These are phyloP conservation scores for Spizaetus ornatus DNA, from an alignment of 2,113 vertebrate genomes.

Conservation along the genomic window DNA sequence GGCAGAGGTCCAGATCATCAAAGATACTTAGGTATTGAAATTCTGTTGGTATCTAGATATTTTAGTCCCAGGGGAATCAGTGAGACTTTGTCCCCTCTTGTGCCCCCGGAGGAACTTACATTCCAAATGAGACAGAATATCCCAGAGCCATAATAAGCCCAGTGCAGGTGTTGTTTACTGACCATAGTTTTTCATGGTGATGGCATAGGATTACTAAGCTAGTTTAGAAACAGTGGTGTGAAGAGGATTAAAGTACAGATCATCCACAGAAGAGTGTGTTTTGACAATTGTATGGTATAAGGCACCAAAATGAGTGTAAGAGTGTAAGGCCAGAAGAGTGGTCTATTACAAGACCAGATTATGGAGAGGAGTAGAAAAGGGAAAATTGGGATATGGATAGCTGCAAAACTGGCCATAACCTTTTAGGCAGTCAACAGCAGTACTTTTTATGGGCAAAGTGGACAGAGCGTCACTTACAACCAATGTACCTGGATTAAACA, in stretches of 20 bases:
- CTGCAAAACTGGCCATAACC: background rate
- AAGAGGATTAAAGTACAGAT: background rate
- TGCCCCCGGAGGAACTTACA: background rate
- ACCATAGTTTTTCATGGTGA: background rate
- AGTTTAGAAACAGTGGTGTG: background rate
- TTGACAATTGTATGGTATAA: fast-evolving
- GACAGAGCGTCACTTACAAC: background rate
- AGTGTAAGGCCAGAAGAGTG: background rate
- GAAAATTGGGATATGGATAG: background rate
- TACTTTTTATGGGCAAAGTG: background rate
- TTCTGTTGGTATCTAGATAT: background rate
- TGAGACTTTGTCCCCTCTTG: background rate
- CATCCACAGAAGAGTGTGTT: background rate
- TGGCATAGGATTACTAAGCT: background rate
- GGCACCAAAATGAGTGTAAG: background rate
- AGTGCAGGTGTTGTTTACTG: background rate
- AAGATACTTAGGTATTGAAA: background rate
- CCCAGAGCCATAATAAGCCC: background rate
- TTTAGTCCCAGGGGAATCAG: background rate
- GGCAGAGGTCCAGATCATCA: background rate
- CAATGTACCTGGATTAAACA: fast-evolving
- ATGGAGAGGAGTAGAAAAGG: background rate
- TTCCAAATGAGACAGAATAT: background rate
- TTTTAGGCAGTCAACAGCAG: background rate
- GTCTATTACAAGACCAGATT: background rate